These are phyloP conservation scores for Dipodomys merriami DNA, from an alignment of 2,113 vertebrate genomes.

Conservation along the genomic window DNA sequence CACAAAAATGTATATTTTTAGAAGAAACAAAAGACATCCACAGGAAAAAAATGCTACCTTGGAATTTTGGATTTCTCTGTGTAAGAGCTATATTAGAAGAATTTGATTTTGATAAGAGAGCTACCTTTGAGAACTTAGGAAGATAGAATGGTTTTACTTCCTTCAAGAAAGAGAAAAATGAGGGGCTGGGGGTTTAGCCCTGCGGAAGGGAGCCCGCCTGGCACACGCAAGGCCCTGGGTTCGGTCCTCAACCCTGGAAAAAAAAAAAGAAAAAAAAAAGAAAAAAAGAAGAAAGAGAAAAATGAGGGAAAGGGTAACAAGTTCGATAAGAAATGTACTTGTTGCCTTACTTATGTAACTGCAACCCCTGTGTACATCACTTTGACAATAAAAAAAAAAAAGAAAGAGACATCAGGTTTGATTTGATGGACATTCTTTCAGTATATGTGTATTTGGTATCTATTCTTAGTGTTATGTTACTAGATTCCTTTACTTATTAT, in stretches of 20 bases:
- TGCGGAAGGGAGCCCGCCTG: no score
- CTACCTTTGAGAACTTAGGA: slow-evolving; percentile 68
- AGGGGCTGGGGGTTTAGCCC: no score
- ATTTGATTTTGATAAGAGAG: slow-evolving; percentile 66
- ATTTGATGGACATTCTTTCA: slow-evolving; percentile 76
- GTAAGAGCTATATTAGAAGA: slow-evolving; percentile 45
- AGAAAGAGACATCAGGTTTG: slow-evolving; percentile 51
- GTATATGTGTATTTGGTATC: slow-evolving; percentile 56
- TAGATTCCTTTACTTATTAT: background rate
- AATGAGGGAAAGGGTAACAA: no score
- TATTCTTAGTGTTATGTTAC: slow-evolving; percentile 47
- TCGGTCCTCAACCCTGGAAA: no score
- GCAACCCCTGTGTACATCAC: no score
- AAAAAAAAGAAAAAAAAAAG: no score
- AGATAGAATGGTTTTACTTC: slow-evolving; percentile 67
- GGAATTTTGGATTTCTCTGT: slow-evolving; percentile 63
- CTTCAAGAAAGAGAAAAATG: background rate
- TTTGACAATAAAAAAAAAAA: no score
- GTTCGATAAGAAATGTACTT: no score
- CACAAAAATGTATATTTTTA: slow-evolving; percentile 70
- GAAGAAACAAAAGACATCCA: background rate
- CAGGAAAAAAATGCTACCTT: slow-evolving; percentile 28
- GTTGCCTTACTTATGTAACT: no score
- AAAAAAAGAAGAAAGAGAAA: no score
- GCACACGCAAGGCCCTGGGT: no score